phyloP scores from a whole-genome alignment of 1,140 invertebrate genomes.

The Linepithema humile region DNA sequence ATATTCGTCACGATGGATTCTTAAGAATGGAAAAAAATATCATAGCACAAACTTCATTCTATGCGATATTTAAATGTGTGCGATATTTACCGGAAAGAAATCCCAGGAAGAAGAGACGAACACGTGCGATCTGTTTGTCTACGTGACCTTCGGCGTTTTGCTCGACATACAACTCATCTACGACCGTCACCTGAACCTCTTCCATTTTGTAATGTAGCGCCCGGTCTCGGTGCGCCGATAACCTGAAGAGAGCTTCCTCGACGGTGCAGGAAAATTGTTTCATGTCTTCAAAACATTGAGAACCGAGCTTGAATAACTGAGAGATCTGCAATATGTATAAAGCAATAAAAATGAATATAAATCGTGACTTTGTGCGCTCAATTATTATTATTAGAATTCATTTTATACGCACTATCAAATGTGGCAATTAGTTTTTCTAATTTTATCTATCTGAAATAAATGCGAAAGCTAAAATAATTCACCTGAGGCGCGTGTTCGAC shows the following conservation, averaged over 20 bases:
- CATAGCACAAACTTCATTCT: background rate
- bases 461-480: constrained; percentile 32
- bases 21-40: constrained; percentile 24
- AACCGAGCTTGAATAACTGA: constrained; percentile 98
- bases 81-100: constrained; percentile 90
- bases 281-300: constrained; percentile 94
- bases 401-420: background rate
- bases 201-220: constrained; percentile 98
- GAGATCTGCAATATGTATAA: constrained; percentile 88
- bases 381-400: background rate
- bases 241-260: constrained; percentile 95
- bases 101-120: constrained; percentile 97
- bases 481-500: constrained; percentile 98
- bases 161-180: constrained; percentile 98
- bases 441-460: background rate
- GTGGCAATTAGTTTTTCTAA: background rate
- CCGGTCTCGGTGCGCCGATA: constrained; percentile 93
- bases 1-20: too few species aligned
- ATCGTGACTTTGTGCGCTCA: too few species aligned
- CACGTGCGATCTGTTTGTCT: constrained; percentile 96
- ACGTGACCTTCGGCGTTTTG: constrained; percentile 95
- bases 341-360: background rate
- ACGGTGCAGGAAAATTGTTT: constrained; percentile 95
- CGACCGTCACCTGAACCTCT: constrained; percentile 97
- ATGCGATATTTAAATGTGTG: background rate